Base-by-base conservation (phyloP, 2,797 vertebrate genomes). In the Gobio occitaniae region DNA sequence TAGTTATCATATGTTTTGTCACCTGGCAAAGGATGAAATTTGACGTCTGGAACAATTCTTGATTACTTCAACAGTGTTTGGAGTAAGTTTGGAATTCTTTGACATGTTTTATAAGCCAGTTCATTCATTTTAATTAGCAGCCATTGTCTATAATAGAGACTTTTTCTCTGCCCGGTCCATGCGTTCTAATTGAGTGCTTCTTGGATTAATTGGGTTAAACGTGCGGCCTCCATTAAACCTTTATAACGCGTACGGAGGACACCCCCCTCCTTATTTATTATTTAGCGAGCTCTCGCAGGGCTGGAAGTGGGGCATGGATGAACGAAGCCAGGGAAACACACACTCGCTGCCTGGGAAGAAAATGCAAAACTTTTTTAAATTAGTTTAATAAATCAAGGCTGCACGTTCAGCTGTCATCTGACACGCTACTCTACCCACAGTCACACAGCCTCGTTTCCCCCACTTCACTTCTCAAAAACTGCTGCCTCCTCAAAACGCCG, bases 361-460 rank as follows among this genome's bases (percentile, higher is more conserved):
- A 56, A 84, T 83, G 90, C 85, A 74, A 89, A 88, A 89, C 89
- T 89, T 89, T 32, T 93, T 90, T 91, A 88, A 92, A 94, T 93
- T 87, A 92, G 92, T 92, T 91, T 90, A 92, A 92, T 93, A 92
- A 93, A 93, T 94, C 91, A 92, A 89, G 52, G 84, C 84, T 80
- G 75, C 77, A 85, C 86, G 78, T 89, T 87, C 72, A 50, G 81
- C 71, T 87, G 82, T 84, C 86, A 84, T 68, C 86, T 84, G 77
- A 59, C 71, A 61, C 2, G 50, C 68, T 74, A 83, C 82, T 74
- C 69, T 83, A 83, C 50, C 68, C 54, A 29, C 68, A 54, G 56
- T 66, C 63, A 66, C 69, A 78, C 48, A 6, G 70, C 36, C n/a
- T 38, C 3, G 2, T 47, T n/a, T n/a, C 15, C 15, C 19, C 21